Conservation (phyloP, 2,888 invertebrate species). For the Aspidiotus rigidus region DNA sequence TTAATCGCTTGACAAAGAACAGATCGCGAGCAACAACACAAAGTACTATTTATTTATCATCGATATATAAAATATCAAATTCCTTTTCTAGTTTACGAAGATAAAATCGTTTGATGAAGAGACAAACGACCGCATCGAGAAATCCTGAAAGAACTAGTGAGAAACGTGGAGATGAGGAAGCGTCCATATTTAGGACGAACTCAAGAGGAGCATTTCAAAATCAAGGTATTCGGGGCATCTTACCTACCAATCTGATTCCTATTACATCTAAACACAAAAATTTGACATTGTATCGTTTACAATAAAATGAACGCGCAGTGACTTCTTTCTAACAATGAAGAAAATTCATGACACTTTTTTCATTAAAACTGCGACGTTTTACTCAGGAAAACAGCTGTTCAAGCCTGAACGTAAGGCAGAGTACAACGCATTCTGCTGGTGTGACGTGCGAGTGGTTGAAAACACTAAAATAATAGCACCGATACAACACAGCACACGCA, state of each 20-base stretch:
- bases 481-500: too few species aligned
- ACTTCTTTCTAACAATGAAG: not conserved
- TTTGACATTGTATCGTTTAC: slow-evolving; percentile 10
- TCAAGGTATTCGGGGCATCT: slow-evolving; percentile 14
- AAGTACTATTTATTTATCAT: too few species aligned
- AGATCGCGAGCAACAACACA: too few species aligned
- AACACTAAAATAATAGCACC: too few species aligned
- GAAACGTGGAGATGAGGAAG: slow-evolving; percentile 19
- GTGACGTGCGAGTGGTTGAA: too few species aligned
- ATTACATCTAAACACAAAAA: slow-evolving; percentile 29
- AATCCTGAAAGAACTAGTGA: not conserved
- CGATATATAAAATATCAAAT: too few species aligned
- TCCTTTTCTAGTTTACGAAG: too few species aligned
- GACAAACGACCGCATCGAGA: not conserved
- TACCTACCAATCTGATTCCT: slow-evolving; percentile 31
- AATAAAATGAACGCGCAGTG: too few species aligned
- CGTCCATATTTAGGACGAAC: slow-evolving; percentile 31
- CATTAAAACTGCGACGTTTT: slow-evolving; percentile 29
- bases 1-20: not conserved
- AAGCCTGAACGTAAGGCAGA: too few species aligned
- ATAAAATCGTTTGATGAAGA: not conserved
- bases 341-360: slow-evolving; percentile 19
- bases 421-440: too few species aligned
- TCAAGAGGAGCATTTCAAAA: slow-evolving; percentile 22
- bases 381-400: slow-evolving; percentile 25